These are phyloP conservation scores for Drosophila punjabiensis DNA, from an alignment of 1,140 invertebrate genomes.

Conservation along the genomic window DNA sequence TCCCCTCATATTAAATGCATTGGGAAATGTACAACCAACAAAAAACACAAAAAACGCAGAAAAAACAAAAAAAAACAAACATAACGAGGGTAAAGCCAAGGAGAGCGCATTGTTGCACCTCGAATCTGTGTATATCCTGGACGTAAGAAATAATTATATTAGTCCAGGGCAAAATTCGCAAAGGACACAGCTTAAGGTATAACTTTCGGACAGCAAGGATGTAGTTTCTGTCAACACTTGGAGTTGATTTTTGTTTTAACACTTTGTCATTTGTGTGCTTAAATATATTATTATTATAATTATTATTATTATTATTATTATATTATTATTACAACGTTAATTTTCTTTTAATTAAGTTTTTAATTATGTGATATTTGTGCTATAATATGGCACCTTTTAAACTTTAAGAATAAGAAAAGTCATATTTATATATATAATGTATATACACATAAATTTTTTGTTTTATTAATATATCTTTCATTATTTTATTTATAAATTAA, in stretches of 20 bases:
- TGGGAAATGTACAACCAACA: slow-evolving; percentile 47
- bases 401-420: no score
- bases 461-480: no score
- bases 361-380: no score
- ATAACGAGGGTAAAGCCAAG: slow-evolving; percentile 5
- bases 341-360: no score
- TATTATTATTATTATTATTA: no score
- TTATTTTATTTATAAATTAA: neutral
- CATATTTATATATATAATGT: no score
- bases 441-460: no score
- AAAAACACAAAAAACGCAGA: no score
- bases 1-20: slow-evolving; percentile 83
- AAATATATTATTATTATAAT: no score
- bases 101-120: slow-evolving; percentile 32
- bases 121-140: slow-evolving; percentile 18
- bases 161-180: slow-evolving; percentile 2
- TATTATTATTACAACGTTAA: no score
- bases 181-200: neutral
- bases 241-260: neutral
- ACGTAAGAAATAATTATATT: slow-evolving; percentile 32
- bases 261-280: no score
- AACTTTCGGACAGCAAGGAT: neutral
- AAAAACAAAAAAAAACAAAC: slow-evolving; percentile 21
- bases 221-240: neutral
- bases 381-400: no score